phyloP scores from a whole-genome alignment of 2,888 invertebrate genomes.

The Aquatica leii region DNA sequence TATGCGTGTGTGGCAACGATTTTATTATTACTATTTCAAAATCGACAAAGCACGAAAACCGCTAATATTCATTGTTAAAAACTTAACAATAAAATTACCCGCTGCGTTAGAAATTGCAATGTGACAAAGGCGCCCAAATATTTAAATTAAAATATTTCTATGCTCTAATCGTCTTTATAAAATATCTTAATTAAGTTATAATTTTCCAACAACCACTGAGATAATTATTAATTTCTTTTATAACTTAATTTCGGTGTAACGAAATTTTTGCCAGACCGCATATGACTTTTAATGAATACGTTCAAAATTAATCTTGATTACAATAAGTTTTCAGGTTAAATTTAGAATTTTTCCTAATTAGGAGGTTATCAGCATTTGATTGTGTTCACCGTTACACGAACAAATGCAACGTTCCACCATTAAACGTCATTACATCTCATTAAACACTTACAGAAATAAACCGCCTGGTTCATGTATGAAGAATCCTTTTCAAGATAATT shows the following conservation, averaged over 20 bases:
- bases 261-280: slow-evolving; percentile 15
- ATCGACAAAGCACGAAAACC: neutral
- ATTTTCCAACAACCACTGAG: slow-evolving; percentile 22
- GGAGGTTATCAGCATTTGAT: slow-evolving; percentile 3
- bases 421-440: slow-evolving; percentile 34
- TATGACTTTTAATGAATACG: neutral
- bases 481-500: slow-evolving; percentile 23
- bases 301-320: slow-evolving; percentile 2
- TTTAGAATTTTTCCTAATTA: slow-evolving; percentile 6
- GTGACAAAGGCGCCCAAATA: slow-evolving; percentile 22
- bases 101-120: slow-evolving; percentile 28
- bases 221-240: slow-evolving; percentile 25
- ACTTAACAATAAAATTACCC: slow-evolving; percentile 20
- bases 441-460: slow-evolving; percentile 26
- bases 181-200: slow-evolving; percentile 24
- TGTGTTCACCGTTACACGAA: slow-evolving; percentile 6
- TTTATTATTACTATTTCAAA: slow-evolving; percentile 2
- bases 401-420: slow-evolving; percentile 23
- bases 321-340: slow-evolving; percentile 3
- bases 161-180: slow-evolving; percentile 21
- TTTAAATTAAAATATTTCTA: slow-evolving; percentile 24
- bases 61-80: slow-evolving; percentile 17
- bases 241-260: slow-evolving; percentile 17
- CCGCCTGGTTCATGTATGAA: slow-evolving; percentile 15
- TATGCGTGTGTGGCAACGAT: slow-evolving; percentile 3